Evolutionary conservation across 2,113 vertebrate genomes (phyloP).

Genomic region (Dicrurus megarhynchus): DNA sequence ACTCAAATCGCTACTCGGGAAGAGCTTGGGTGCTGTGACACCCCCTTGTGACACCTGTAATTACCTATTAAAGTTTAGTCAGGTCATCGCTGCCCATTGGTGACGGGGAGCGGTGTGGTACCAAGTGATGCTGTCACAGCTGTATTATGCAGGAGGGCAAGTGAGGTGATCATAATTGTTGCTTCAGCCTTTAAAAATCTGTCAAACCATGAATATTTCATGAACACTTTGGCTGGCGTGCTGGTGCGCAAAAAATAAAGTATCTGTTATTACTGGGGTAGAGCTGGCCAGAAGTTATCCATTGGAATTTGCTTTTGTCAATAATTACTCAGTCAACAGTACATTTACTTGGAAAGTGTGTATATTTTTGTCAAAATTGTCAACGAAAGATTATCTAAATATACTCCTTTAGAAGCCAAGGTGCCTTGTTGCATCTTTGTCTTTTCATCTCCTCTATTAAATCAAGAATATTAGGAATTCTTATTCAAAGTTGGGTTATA

Average conservation of each 20-base stretch:
- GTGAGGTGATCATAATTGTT: neutral
- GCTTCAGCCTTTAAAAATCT: conserved; percentile 11
- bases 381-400: neutral
- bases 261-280: neutral
- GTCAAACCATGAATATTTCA: conserved; percentile 2
- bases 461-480: neutral
- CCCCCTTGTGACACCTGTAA: neutral
- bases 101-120: neutral
- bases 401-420: neutral
- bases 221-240: neutral
- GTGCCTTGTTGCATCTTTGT: neutral
- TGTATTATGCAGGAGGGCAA: neutral
- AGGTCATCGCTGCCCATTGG: neutral
- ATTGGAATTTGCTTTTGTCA: neutral
- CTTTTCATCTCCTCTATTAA: neutral
- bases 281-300: neutral
- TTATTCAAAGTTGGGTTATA: neutral
- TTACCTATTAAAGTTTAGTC: neutral
- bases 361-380: conserved; percentile 2
- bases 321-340: conserved; percentile 6
- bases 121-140: neutral
- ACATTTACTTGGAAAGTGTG: neutral
- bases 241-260: neutral
- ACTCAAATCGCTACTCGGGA: neutral
- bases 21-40: neutral